Conservation (phyloP, 2,113 vertebrate species). For the Speoplatyrhinus poulsoni region DNA sequence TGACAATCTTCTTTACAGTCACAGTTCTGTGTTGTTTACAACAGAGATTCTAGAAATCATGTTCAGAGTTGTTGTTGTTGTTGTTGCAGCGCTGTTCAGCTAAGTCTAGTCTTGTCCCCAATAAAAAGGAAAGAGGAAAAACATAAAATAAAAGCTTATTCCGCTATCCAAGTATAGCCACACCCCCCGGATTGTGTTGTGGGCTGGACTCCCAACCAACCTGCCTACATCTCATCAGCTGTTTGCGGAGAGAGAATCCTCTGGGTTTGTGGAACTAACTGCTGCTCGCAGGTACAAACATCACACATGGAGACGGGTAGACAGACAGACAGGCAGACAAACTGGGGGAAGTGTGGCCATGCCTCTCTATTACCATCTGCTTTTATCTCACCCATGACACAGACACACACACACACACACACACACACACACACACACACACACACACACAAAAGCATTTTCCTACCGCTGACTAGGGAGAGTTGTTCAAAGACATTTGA, state of each 20-base stretch:
- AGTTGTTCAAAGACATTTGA: constrained; percentile 23
- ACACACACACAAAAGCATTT: neutral
- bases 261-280: constrained; percentile 36
- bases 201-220: neutral
- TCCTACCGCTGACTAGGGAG: constrained; percentile 29
- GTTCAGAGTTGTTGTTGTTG: too few species aligned
- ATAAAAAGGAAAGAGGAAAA: too few species aligned
- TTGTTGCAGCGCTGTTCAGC: neutral
- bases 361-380: constrained; percentile 36
- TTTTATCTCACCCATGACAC: neutral
- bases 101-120: neutral
- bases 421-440: too few species aligned
- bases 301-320: constrained; percentile 46
- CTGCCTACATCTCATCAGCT: constrained; percentile 40
- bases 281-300: constrained; percentile 56
- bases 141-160: neutral
- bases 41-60: too few species aligned
- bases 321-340: constrained; percentile 27
- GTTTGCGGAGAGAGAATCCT: constrained; percentile 29
- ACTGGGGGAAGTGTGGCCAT: constrained; percentile 30
- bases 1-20: too few species aligned
- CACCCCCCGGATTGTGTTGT: constrained; percentile 1
- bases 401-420: constrained; percentile 6
- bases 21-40: too few species aligned
- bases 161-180: neutral